These are phyloP conservation scores for Spea multiplicata DNA, from an alignment of 2,113 vertebrate genomes.

Conservation along the genomic window DNA sequence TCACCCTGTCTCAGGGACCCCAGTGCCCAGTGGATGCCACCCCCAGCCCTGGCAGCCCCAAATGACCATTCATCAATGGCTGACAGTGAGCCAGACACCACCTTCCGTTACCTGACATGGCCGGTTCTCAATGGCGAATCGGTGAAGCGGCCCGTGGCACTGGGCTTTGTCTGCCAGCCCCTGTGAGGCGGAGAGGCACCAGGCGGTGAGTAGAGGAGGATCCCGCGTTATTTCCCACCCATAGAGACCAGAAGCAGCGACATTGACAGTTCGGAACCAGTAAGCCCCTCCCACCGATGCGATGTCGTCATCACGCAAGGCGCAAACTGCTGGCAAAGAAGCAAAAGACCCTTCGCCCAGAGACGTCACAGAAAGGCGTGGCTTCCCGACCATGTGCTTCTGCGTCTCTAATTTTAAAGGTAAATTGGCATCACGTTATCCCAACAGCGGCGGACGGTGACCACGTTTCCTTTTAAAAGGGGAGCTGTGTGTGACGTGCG, in stretches of 20 bases:
- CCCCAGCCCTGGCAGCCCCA: not conserved
- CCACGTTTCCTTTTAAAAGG: too few species aligned
- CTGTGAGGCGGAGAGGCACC: not conserved
- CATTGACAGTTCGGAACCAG: conserved; percentile 16
- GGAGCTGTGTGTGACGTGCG: too few species aligned
- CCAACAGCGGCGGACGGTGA: too few species aligned
- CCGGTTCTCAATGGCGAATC: conserved; percentile 1
- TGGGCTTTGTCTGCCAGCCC: conserved; percentile 27
- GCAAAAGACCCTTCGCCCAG: not conserved
- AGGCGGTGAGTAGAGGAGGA: not conserved
- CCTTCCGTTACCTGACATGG: conserved; percentile 28
- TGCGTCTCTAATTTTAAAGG: too few species aligned
- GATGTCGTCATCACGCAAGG: not conserved
- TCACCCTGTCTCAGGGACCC: too few species aligned
- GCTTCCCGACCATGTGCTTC: not conserved
- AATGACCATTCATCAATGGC: not conserved
- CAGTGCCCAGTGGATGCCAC: not conserved
- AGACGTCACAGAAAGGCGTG: not conserved
- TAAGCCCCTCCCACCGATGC: not conserved
- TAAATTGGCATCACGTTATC: too few species aligned
- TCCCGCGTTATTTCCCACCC: not conserved
- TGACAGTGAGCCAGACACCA: not conserved
- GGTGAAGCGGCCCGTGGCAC: conserved; percentile 6
- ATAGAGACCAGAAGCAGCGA: not conserved
- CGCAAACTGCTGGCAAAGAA: conserved; percentile 7